Conservation (phyloP, 2,797 vertebrate species). For the Forpus xanthops region DNA sequence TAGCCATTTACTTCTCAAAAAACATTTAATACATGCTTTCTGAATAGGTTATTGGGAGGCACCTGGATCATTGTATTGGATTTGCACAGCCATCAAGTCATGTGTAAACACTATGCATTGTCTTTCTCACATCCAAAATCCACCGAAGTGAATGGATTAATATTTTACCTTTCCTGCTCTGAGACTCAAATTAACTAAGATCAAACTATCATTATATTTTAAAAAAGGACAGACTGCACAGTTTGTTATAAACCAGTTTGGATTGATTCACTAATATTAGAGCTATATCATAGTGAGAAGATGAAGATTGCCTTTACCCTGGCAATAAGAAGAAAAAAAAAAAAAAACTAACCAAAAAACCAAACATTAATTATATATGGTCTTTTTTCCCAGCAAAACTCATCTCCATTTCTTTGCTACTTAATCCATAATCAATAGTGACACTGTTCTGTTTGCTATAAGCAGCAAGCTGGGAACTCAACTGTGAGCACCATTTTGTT, state of each 20-base stretch:
- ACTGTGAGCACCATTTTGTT: neutral
- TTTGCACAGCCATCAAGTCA: neutral
- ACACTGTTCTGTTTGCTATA: neutral
- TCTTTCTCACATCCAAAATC: neutral
- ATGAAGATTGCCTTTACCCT: neutral
- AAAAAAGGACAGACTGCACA: neutral
- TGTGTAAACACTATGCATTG: neutral
- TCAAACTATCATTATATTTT: neutral
- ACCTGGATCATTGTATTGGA: neutral
- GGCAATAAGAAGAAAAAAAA: neutral
- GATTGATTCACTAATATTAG: neutral
- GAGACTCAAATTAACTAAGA: neutral
- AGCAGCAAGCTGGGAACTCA: neutral
- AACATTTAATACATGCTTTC: neutral
- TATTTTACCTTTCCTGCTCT: neutral
- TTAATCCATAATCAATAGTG: neutral
- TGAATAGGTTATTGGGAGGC: neutral
- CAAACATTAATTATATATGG: neutral
- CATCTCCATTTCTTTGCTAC: neutral
- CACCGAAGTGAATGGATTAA: neutral
- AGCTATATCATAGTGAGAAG: neutral
- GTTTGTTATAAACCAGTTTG: neutral
- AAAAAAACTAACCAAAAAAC: neutral
- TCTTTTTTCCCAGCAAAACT: neutral
- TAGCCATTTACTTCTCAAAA: neutral